Percentiles rank a stretch among this genome's conserved stretches.
Conservation (phyloP, 2,113 vertebrate species). For the Lepisosteus oculatus region DNA sequence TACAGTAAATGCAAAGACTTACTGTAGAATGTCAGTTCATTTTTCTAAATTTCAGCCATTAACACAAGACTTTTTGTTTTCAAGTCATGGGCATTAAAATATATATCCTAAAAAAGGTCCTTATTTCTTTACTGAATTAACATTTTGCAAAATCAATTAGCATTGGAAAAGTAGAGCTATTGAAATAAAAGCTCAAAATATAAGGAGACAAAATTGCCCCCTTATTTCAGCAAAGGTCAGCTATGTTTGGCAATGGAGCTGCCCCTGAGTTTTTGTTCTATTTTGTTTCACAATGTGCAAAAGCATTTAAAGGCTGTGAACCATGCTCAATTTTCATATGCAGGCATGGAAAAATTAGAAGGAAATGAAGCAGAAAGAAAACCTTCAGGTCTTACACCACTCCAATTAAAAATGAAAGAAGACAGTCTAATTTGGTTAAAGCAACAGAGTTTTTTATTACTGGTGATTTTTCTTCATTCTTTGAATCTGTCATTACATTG, state of each 20-base stretch:
- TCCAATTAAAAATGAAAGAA: slow-evolving; percentile 36
- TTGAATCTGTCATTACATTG: not conserved
- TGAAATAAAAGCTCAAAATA: slow-evolving; percentile 15
- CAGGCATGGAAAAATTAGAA: slow-evolving; percentile 24
- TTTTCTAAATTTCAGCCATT: too few species aligned
- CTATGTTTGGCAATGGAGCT: slow-evolving; percentile 21
- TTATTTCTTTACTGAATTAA: not conserved
- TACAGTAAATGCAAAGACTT: too few species aligned
- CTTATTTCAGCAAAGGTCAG: slow-evolving; percentile 30
- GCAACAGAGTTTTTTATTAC: slow-evolving; percentile 27
- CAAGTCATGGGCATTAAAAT: too few species aligned
- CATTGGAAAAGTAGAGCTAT: not conserved
- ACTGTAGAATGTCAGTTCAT: too few species aligned
- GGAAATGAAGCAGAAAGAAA: slow-evolving; percentile 43
- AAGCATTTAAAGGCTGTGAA: slow-evolving; percentile 19
- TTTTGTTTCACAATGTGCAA: slow-evolving; percentile 25
- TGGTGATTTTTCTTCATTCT: slow-evolving; percentile 26
- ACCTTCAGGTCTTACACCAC: slow-evolving; percentile 27
- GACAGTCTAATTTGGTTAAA: slow-evolving; percentile 34
- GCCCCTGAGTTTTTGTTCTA: slow-evolving; percentile 28
- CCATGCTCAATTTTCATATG: slow-evolving; percentile 10
- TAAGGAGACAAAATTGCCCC: slow-evolving; percentile 30
- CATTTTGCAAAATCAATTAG: slow-evolving; percentile 2
- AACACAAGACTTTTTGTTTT: too few species aligned
- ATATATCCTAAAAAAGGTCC: not conserved